A percentile compares a stretch with the other conserved stretches of the same genome.
Conservation (phyloP, 2,797 vertebrate species). For the Oreochromis grahami region DNA sequence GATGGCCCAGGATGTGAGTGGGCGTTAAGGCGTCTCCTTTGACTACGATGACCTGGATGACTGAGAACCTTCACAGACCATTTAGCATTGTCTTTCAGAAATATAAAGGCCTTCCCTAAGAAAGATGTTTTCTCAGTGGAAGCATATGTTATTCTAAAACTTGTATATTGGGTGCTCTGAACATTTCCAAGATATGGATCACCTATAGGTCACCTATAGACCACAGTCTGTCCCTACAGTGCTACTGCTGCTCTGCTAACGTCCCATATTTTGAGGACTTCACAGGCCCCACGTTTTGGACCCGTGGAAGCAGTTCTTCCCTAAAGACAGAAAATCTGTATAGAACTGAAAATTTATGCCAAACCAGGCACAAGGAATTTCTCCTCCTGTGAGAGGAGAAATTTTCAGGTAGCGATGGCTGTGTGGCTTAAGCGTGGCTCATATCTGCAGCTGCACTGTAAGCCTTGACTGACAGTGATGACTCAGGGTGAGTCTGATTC, state of each 20-base stretch:
- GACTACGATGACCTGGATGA: too few species aligned
- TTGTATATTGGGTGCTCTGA: neutral
- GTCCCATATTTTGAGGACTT: neutral
- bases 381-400: neutral
- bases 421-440: neutral
- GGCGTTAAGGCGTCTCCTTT: too few species aligned
- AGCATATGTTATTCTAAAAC: neutral
- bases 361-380: neutral
- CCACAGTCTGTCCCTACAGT: neutral
- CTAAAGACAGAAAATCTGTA: neutral
- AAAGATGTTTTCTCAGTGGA: neutral
- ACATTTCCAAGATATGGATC: neutral
- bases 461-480: neutral
- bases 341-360: neutral
- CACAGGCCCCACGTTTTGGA: neutral
- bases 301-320: accelerated
- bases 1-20: too few species aligned
- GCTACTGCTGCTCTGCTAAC: neutral
- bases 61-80: too few species aligned
- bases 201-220: neutral
- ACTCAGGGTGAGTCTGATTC: neutral
- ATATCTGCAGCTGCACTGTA: neutral
- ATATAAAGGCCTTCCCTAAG: neutral
- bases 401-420: neutral
- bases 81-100: neutral